Percentiles rank a stretch among this genome's conserved stretches.
Conservation (phyloP, 2,113 vertebrate genomes). For the Grus americana region DNA sequence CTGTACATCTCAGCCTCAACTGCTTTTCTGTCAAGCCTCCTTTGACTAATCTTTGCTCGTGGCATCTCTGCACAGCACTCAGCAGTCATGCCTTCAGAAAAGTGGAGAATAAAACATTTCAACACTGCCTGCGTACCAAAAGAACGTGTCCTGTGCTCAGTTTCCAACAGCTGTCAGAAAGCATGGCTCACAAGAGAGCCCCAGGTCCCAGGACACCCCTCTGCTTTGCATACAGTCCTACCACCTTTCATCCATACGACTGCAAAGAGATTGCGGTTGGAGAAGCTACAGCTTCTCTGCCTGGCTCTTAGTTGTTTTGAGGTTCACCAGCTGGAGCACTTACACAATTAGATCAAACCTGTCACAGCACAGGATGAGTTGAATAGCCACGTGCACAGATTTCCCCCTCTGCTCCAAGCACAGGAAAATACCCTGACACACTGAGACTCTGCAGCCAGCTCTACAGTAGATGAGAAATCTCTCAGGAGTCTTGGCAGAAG, state of each 20-base stretch:
- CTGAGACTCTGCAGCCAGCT: background rate
- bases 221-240: background rate
- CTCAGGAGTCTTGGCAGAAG: background rate
- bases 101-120: background rate
- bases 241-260: background rate
- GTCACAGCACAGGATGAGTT: background rate
- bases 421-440: background rate
- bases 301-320: background rate
- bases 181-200: background rate
- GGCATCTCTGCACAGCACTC: background rate
- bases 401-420: background rate
- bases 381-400: background rate
- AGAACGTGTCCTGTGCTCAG: fast-evolving
- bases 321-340: background rate
- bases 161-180: background rate
- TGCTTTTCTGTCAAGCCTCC: background rate
- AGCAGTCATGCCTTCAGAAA: background rate
- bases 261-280: background rate
- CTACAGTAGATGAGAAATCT: background rate
- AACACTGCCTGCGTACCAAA: background rate
- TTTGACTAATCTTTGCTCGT: background rate
- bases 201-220: background rate
- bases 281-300: background rate
- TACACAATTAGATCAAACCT: background rate
- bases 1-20: background rate